phyloP scores from a whole-genome alignment of 2,888 invertebrate species.

The Melieria crassipennis region DNA sequence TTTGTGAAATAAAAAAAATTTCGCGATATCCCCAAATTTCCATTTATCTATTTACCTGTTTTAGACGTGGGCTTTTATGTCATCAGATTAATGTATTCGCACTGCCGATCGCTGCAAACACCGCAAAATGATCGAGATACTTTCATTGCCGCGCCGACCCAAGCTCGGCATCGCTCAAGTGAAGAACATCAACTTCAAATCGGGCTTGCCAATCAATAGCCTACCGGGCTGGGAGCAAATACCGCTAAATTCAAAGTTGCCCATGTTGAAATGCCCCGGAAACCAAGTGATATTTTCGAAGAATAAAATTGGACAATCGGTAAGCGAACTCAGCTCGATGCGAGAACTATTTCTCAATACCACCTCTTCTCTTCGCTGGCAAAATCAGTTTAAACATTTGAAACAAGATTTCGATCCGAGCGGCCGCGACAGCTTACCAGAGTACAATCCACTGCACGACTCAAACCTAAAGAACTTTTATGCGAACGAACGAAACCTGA shows the following conservation, averaged over 20 bases:
- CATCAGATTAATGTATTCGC: too few relatives aligned
- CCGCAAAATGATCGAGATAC: constrained; percentile 55
- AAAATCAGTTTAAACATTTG: constrained; percentile 50
- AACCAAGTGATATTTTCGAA: constrained; percentile 64
- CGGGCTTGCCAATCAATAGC: constrained; percentile 62
- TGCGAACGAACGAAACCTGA: constrained; percentile 61
- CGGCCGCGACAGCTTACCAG: constrained; percentile 55
- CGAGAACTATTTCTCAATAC: neutral
- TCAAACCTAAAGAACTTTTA: constrained; percentile 70
- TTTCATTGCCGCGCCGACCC: constrained; percentile 56
- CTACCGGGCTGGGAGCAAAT: constrained; percentile 64
- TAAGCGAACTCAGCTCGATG: constrained; percentile 38
- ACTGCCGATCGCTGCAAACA: too few relatives aligned
- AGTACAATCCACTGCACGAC: constrained; percentile 72
- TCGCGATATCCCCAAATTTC: neutral
- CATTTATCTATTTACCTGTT: neutral
- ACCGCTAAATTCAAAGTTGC: constrained; percentile 61
- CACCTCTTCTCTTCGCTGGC: neutral
- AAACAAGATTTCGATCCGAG: constrained; percentile 59
- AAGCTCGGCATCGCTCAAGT: constrained; percentile 41
- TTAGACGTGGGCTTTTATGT: too few relatives aligned
- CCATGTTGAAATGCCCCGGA: constrained; percentile 64
- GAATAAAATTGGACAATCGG: constrained; percentile 62
- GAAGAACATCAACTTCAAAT: constrained; percentile 44
- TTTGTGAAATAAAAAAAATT: neutral